A percentile compares a stretch with the other conserved stretches of the same genome.
These are phyloP conservation scores for Ectemnius cavifrons DNA, from an alignment of 2,888 invertebrate genomes.

Conservation along the genomic window DNA sequence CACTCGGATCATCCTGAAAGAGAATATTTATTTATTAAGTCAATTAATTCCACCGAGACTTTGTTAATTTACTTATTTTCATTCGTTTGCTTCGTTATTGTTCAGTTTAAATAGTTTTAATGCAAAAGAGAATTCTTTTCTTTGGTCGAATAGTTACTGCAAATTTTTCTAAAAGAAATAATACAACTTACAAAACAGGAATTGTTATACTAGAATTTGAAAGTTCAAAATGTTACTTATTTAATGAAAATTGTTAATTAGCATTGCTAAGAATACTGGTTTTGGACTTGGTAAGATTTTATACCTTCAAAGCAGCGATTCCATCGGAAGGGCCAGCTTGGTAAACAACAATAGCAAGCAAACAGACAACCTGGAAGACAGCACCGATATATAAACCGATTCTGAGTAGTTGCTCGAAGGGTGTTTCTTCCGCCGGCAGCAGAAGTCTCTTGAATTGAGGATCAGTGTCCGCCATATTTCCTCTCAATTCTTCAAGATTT, in stretches of 20 bases:
- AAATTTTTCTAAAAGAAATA: no score
- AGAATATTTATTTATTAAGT: conserved; percentile 7
- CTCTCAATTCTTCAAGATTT: no score
- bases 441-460: conserved; percentile 73
- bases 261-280: background rate
- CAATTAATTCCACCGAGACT: background rate
- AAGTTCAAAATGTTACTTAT: background rate
- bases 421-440: conserved; percentile 74
- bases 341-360: conserved; percentile 88
- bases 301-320: conserved; percentile 72
- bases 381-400: conserved; percentile 90
- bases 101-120: no score
- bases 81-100: no score
- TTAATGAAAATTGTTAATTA: background rate
- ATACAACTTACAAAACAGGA: no score
- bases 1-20: conserved; percentile 83
- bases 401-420: conserved; percentile 73
- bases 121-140: no score
- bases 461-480: conserved; percentile 73
- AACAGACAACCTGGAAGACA: conserved; percentile 91
- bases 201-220: no score
- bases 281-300: background rate
- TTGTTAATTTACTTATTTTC: background rate
- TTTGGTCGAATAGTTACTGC: no score
- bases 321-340: conserved; percentile 73